Conservation (phyloP, 2,888 invertebrate species). For the Caenorhabditis sp. region DNA sequence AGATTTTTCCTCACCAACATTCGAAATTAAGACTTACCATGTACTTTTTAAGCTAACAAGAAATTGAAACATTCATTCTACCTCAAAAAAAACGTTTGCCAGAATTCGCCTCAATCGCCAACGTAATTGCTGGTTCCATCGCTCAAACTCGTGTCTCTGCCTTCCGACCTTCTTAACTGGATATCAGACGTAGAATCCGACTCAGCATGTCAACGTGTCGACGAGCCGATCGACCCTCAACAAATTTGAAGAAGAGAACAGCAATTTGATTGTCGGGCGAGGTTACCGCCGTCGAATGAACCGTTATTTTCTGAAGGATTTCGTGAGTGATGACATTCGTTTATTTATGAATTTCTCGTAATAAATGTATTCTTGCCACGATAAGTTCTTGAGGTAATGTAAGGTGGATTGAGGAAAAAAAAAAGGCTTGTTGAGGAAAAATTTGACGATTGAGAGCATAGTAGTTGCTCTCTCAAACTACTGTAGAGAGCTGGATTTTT, state of each 20-base stretch:
- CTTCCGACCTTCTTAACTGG: constrained; percentile 82
- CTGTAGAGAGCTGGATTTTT: neutral
- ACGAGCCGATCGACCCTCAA: constrained; percentile 80
- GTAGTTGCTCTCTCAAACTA: neutral
- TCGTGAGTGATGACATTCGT: neutral
- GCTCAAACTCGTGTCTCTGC: constrained; percentile 82
- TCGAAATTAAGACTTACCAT: too few species aligned
- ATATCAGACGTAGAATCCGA: constrained; percentile 86
- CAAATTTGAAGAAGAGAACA: too few species aligned
- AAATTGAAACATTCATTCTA: too few species aligned
- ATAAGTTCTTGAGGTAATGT: constrained; percentile 1
- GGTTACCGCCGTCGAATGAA: constrained; percentile 77
- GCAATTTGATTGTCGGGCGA: constrained; percentile 91
- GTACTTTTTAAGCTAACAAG: too few species aligned
- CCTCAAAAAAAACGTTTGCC: too few species aligned
- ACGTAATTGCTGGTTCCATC: constrained; percentile 85
- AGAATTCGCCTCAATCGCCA: constrained; percentile 82
- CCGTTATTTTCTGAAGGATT: constrained; percentile 72
- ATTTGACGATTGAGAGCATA: neutral
- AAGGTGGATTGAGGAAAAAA: too few species aligned
- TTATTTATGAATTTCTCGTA: neutral
- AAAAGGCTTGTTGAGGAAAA: neutral
- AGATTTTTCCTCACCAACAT: too few species aligned
- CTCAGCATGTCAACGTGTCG: constrained; percentile 85
- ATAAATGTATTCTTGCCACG: constrained; percentile 4